Evolutionary conservation across 2,888 invertebrate species (phyloP).

Genomic region (Calephelis perditalis): DNA sequence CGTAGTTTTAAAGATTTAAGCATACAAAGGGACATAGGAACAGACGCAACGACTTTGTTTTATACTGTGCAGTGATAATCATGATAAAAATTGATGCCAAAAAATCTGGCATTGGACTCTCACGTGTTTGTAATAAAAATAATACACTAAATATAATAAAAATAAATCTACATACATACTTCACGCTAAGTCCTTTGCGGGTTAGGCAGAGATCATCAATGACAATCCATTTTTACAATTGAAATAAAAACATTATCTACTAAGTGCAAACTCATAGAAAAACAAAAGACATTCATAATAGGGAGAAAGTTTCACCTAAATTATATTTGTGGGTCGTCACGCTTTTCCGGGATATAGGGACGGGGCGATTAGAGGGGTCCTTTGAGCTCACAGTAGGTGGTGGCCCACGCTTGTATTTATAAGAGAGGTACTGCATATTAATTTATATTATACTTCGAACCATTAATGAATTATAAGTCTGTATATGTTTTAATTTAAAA

Average conservation of each 20-base stretch:
- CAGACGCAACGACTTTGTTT: no score
- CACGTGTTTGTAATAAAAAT: no score
- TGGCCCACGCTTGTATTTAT: constrained; percentile 49
- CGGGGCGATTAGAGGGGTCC: constrained; percentile 70
- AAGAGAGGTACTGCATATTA: constrained; percentile 34
- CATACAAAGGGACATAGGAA: no score
- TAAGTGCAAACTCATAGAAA: constrained; percentile 41
- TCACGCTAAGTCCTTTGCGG: neutral
- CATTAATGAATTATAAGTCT: constrained; percentile 1
- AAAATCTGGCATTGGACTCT: no score
- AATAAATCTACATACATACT: no score
- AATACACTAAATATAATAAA: no score
- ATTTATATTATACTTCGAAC: constrained; percentile 20
- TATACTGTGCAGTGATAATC: no score
- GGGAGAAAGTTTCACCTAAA: constrained; percentile 75
- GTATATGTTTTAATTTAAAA: no score
- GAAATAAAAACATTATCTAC: constrained; percentile 25
- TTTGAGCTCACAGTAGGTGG: constrained; percentile 61
- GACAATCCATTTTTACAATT: constrained; percentile 14
- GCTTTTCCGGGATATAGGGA: constrained; percentile 56
- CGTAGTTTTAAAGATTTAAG: no score
- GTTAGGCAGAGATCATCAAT: neutral
- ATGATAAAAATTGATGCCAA: no score
- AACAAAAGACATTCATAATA: constrained; percentile 57
- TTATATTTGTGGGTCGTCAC: constrained; percentile 79